Conservation (phyloP, 2,888 invertebrate species). For the Aporophyla lueneburgensis region DNA sequence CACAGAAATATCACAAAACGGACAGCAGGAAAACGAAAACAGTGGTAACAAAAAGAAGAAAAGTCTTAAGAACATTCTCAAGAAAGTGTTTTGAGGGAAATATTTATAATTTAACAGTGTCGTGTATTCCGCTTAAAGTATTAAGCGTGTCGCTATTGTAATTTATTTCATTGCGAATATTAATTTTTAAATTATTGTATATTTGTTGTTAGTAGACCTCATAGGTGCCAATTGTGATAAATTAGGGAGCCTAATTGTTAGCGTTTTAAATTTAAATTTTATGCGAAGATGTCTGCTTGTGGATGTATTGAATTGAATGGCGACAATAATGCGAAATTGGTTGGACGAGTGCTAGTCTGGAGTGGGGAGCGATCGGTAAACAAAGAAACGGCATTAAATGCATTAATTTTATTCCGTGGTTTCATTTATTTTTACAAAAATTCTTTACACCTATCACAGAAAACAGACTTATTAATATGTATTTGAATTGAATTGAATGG, state of each 20-base stretch:
- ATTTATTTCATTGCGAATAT: slow-evolving; percentile 86
- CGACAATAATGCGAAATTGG: slow-evolving; percentile 75
- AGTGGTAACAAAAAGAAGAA: slow-evolving; percentile 91
- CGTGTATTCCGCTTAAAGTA: slow-evolving; percentile 69
- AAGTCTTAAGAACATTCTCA: slow-evolving; percentile 94
- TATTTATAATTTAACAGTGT: slow-evolving; percentile 68
- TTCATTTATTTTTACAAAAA: slow-evolving; percentile 73
- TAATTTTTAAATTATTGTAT: slow-evolving; percentile 81
- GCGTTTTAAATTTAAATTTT: slow-evolving; percentile 77
- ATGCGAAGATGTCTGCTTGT: slow-evolving; percentile 76
- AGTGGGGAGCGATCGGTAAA: slow-evolving; percentile 76
- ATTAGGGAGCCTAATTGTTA: slow-evolving; percentile 87
- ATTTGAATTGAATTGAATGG: slow-evolving; percentile 34
- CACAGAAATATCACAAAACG: slow-evolving; percentile 86
- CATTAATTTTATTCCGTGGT: slow-evolving; percentile 80
- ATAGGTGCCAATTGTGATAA: slow-evolving; percentile 90
- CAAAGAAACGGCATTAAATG: slow-evolving; percentile 89
- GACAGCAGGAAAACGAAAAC: slow-evolving; percentile 78
- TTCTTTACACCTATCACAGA: slow-evolving; percentile 18
- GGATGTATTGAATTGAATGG: slow-evolving; percentile 66
- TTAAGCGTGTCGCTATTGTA: slow-evolving; percentile 79
- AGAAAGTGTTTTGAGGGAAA: slow-evolving; percentile 93
- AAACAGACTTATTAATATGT: not conserved
- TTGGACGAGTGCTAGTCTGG: slow-evolving; percentile 77
- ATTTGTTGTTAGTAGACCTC: slow-evolving; percentile 84